Evolutionary conservation across 2,797 vertebrate genomes (phyloP).

Genomic region (Muscicapa comitata): DNA sequence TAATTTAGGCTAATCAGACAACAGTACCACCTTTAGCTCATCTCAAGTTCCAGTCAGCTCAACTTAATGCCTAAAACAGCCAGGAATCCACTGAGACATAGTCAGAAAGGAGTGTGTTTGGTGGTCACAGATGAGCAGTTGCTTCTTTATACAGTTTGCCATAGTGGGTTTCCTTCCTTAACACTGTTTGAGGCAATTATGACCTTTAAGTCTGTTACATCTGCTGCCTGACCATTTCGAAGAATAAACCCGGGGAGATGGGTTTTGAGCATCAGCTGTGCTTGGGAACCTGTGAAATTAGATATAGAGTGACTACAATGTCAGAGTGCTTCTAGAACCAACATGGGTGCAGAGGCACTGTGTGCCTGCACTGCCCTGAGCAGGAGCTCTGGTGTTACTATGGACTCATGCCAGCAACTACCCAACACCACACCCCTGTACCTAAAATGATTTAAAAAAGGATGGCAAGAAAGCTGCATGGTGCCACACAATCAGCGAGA

Average conservation of each 20-base stretch:
- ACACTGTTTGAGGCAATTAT: background rate
- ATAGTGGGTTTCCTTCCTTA: background rate
- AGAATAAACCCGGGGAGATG: background rate
- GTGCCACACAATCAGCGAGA: background rate
- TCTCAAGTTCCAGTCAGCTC: background rate
- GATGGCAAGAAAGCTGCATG: background rate
- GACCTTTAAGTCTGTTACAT: background rate
- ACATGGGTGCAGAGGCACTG: accelerated
- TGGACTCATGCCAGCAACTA: background rate
- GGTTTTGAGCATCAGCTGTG: background rate
- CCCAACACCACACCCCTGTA: background rate
- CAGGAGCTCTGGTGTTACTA: background rate
- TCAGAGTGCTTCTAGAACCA: background rate
- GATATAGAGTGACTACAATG: background rate
- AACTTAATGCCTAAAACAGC: background rate
- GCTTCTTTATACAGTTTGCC: background rate
- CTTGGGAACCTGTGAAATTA: background rate
- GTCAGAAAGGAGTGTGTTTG: background rate
- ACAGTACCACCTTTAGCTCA: background rate
- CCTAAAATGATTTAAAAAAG: background rate
- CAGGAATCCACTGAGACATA: background rate
- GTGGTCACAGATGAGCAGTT: background rate
- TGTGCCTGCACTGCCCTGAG: background rate
- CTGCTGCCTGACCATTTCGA: background rate
- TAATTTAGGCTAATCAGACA: background rate